Percentiles rank a stretch among this genome's conserved stretches.
Evolutionary conservation across 2,797 vertebrate species (phyloP).

Genomic region (Takifugu rubripes): DNA sequence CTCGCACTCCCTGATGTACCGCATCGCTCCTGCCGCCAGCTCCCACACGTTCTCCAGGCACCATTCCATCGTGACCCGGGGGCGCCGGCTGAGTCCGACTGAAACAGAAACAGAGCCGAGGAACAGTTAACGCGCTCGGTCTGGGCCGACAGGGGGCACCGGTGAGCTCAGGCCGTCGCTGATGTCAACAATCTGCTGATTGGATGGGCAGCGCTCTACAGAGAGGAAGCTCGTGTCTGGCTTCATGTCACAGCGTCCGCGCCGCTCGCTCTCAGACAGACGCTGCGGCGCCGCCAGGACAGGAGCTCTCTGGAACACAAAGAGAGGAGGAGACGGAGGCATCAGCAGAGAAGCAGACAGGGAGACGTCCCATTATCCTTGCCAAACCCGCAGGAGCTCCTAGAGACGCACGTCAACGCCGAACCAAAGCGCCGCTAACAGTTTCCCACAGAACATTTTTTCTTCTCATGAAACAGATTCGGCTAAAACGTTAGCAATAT

Average conservation of each 20-base stretch:
- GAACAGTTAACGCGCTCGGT: slow-evolving; percentile 33
- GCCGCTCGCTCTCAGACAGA: slow-evolving; percentile 61
- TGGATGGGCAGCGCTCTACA: slow-evolving; percentile 50
- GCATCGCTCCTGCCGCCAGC: slow-evolving; percentile 87
- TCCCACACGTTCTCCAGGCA: slow-evolving; percentile 89
- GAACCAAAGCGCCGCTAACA: too few species aligned
- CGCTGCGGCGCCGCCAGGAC: slow-evolving; percentile 5
- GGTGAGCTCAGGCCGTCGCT: too few species aligned
- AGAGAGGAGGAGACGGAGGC: slow-evolving; percentile 36
- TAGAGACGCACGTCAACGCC: too few species aligned
- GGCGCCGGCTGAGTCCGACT: neutral
- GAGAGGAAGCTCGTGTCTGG: slow-evolving; percentile 41
- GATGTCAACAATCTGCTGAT: slow-evolving; percentile 45
- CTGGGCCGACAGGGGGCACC: too few species aligned
- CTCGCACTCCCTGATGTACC: slow-evolving; percentile 91
- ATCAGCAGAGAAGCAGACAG: neutral
- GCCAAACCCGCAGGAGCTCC: too few species aligned
- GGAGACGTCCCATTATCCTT: too few species aligned
- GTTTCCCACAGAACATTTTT: too few species aligned
- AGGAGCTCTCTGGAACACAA: slow-evolving; percentile 57
- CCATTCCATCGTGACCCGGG: slow-evolving; percentile 70
- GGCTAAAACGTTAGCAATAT: too few species aligned
- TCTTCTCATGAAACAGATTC: too few species aligned
- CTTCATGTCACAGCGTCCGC: slow-evolving; percentile 41
- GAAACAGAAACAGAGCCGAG: slow-evolving; percentile 10